phyloP scores from a whole-genome alignment of 2,113 vertebrate genomes.

The Bagarius yarrelli region DNA sequence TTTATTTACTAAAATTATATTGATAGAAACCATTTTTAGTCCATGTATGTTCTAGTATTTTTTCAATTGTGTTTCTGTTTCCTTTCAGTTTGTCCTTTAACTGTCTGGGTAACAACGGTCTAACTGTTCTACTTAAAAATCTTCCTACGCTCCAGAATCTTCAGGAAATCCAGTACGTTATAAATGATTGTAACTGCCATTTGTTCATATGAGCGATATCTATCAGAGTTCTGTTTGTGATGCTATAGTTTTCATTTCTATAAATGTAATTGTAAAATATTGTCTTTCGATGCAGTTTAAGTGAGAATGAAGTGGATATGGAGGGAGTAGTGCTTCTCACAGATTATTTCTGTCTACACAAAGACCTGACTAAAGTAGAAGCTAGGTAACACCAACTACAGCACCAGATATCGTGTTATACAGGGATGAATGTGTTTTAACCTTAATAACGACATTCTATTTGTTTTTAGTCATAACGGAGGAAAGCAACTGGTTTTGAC shows the following conservation, averaged over 20 bases:
- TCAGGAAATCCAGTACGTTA: constrained; percentile 72
- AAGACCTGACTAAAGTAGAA: constrained; percentile 62
- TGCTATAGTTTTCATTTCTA: constrained; percentile 1
- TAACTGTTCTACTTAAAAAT: constrained; percentile 63
- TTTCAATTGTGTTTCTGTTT: neutral
- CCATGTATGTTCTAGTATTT: neutral
- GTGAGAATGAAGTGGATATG: constrained; percentile 72
- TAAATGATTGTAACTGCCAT: neutral
- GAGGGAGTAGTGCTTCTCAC: constrained; percentile 65
- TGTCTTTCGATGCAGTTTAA: constrained; percentile 67
- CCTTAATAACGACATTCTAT: neutral
- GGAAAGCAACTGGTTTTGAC: constrained; percentile 57
- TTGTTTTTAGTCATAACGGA: constrained; percentile 58
- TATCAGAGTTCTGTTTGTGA: neutral
- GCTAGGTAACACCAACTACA: constrained; percentile 68
- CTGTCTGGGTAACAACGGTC: constrained; percentile 70
- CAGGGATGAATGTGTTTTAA: neutral
- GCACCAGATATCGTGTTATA: no score
- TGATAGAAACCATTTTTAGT: neutral
- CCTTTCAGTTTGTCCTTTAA: constrained; percentile 78
- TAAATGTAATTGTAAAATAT: constrained; percentile 13
- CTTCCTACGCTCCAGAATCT: constrained; percentile 67
- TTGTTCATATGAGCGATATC: neutral
- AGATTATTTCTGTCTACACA: constrained; percentile 58
- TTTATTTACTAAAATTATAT: neutral